Evolutionary conservation across 2,797 vertebrate genomes (phyloP).

Genomic region (Distichodus sexfasciatus): DNA sequence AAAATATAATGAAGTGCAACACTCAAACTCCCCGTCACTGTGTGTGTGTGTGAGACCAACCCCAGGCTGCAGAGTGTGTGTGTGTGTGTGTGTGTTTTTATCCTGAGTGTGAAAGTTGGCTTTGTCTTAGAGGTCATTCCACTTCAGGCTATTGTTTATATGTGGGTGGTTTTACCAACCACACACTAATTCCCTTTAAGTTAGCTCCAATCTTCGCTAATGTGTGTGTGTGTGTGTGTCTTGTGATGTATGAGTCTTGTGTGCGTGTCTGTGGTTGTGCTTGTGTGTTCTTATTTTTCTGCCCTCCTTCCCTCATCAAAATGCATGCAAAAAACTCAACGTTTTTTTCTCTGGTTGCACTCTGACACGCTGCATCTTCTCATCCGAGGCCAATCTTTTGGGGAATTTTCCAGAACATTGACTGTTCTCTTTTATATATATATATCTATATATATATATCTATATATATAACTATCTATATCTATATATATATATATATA

Average conservation of each 20-base stretch:
- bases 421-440: constrained; percentile 8
- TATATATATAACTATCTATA: no score
- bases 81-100: constrained; percentile 11
- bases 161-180: constrained; percentile 31
- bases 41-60: constrained; percentile 3
- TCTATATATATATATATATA: no score
- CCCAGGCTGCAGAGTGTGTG: constrained; percentile 12
- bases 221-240: no score
- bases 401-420: constrained; percentile 20
- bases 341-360: neutral
- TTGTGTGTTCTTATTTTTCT: neutral
- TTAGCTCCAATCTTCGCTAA: neutral
- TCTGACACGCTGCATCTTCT: neutral
- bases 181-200: constrained; percentile 26
- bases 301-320: constrained; percentile 7
- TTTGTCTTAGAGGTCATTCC: constrained; percentile 39
- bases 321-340: constrained; percentile 24
- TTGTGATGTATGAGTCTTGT: constrained; percentile 6
- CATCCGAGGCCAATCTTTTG: neutral
- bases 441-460: no score
- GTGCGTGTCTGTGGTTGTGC: neutral
- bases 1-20: neutral
- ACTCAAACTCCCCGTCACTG: neutral
- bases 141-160: constrained; percentile 44
- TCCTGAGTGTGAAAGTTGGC: constrained; percentile 22